Evolutionary conservation across 2,888 invertebrate species (phyloP).

Genomic region (Monochamus alternatus): DNA sequence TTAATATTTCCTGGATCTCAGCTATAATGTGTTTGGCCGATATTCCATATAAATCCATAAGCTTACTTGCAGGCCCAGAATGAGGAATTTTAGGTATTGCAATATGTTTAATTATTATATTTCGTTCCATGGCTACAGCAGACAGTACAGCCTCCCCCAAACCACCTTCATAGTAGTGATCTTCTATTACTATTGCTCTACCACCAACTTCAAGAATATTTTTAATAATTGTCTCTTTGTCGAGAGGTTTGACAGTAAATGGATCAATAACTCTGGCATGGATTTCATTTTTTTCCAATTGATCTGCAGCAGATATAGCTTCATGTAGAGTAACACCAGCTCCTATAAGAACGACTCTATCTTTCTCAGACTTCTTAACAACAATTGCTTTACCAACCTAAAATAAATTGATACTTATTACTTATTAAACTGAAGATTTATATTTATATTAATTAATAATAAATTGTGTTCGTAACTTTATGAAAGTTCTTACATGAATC

Average conservation of each 20-base stretch:
- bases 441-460: background rate
- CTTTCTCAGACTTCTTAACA: slow-evolving; percentile 82
- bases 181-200: slow-evolving; percentile 93
- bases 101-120: slow-evolving; percentile 83
- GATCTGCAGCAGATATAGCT: slow-evolving; percentile 87
- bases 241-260: slow-evolving; percentile 97
- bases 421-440: slow-evolving; percentile 8
- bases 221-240: slow-evolving; percentile 81
- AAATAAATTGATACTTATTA: slow-evolving; percentile 39
- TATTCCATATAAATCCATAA: slow-evolving; percentile 93
- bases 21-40: slow-evolving; percentile 84
- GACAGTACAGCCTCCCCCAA: slow-evolving; percentile 95
- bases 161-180: slow-evolving; percentile 97
- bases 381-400: slow-evolving; percentile 86
- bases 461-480: no score
- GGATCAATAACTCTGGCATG: slow-evolving; percentile 91
- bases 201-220: slow-evolving; percentile 88
- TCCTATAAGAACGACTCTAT: slow-evolving; percentile 91
- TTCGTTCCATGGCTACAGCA: slow-evolving; percentile 82
- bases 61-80: slow-evolving; percentile 90
- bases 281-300: slow-evolving; percentile 81
- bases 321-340: slow-evolving; percentile 96
- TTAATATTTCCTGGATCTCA: slow-evolving; percentile 79
- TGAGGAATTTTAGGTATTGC: slow-evolving; percentile 90
- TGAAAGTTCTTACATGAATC: no score